A percentile compares a stretch with the other conserved stretches of the same genome.
phyloP scores from a whole-genome alignment of 2,797 vertebrate species.

The Cirrhinus mrigala region DNA sequence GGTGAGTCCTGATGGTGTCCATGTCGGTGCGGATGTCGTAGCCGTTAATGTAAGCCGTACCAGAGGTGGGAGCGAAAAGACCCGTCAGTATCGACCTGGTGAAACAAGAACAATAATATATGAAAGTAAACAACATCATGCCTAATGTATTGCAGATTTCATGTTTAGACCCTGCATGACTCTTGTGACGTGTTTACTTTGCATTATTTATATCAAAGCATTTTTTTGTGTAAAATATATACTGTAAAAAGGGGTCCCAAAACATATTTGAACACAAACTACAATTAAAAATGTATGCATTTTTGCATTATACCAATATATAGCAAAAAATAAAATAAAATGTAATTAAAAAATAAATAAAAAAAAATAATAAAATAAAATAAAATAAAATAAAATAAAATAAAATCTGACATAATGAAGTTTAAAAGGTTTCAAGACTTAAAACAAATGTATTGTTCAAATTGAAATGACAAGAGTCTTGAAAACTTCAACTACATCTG shows the following conservation, averaged over 20 bases:
- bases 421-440: too few species aligned
- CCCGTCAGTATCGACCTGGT: constrained; percentile 96
- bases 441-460: too few species aligned
- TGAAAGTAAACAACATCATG: background rate
- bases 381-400: too few species aligned
- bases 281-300: background rate
- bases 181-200: background rate
- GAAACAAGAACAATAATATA: constrained; percentile 22
- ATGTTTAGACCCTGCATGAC: background rate
- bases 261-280: background rate
- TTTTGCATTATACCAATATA: background rate
- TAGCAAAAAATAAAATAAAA: too few species aligned
- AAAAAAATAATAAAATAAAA: too few species aligned
- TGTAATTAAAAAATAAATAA: too few species aligned
- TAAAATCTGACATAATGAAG: too few species aligned
- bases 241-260: background rate
- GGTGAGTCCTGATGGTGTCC: constrained; percentile 86
- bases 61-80: constrained; percentile 92
- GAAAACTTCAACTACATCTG: too few species aligned
- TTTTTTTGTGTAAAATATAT: background rate
- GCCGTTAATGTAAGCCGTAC: constrained; percentile 92
- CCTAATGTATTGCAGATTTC: background rate
- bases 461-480: too few species aligned
- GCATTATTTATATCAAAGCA: background rate
- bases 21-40: constrained; percentile 91